Evolutionary conservation across 2,888 invertebrate genomes (phyloP).

Genomic region (Papilio demoleus): DNA sequence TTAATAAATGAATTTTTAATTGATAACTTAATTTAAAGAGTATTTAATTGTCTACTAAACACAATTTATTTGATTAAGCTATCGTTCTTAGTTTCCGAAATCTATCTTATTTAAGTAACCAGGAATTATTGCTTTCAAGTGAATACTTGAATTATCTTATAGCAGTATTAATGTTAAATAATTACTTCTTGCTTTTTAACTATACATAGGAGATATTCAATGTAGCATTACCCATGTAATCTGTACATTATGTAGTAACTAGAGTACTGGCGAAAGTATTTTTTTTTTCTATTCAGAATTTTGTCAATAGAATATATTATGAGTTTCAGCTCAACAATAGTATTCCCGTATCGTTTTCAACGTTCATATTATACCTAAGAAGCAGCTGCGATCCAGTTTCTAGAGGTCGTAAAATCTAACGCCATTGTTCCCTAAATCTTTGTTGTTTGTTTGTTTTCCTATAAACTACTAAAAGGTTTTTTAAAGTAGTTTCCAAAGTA

Average conservation of each 20-base stretch:
- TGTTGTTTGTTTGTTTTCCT: conserved; percentile 17
- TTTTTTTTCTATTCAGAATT: not conserved
- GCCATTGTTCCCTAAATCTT: conserved; percentile 14
- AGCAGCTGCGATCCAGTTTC: conserved; percentile 21
- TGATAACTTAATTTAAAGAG: too few species aligned
- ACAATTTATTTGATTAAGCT: too few species aligned
- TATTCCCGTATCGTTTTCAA: not conserved
- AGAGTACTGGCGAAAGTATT: not conserved
- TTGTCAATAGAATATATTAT: not conserved
- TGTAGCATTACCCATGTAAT: not conserved
- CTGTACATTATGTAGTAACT: not conserved
- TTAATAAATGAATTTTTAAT: too few species aligned
- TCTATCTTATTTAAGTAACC: too few species aligned
- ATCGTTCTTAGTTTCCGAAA: too few species aligned
- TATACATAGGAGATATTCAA: too few species aligned
- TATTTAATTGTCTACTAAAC: too few species aligned
- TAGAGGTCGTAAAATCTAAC: conserved; percentile 19
- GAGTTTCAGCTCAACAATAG: not conserved
- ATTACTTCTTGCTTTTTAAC: too few species aligned
- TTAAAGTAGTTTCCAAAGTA: conserved; percentile 16
- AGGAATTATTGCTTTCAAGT: too few species aligned
- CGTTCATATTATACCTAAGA: conserved; percentile 6
- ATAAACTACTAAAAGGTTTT: conserved; percentile 20
- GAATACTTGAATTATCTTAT: too few species aligned
- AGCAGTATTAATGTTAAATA: too few species aligned